phyloP scores from a whole-genome alignment of 2,888 invertebrate species.

The Drosophila maculinotata region DNA sequence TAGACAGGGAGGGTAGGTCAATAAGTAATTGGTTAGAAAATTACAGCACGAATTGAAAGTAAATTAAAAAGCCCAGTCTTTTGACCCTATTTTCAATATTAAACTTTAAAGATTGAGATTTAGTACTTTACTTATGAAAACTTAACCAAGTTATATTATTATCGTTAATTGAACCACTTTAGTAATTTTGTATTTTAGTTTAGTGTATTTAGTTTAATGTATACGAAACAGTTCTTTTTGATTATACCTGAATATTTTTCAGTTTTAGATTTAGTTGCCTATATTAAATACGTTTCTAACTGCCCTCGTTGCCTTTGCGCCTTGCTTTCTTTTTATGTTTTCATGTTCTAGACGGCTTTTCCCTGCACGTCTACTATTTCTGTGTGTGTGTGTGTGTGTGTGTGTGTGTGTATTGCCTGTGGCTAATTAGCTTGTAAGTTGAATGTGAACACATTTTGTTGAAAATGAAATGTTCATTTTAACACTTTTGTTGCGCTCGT shows the following conservation, averaged over 20 bases:
- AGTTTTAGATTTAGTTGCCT: neutral
- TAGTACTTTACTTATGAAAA: too few species aligned
- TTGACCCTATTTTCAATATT: neutral
- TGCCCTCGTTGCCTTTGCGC: conserved; percentile 33
- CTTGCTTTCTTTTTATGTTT: conserved; percentile 60
- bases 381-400: neutral
- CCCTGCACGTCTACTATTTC: conserved; percentile 29
- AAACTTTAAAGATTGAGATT: neutral
- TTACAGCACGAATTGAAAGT: too few species aligned
- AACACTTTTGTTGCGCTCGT: conserved; percentile 70
- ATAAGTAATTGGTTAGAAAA: neutral
- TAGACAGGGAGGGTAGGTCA: conserved; percentile 7
- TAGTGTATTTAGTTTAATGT: too few species aligned
- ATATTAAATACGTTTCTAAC: neutral
- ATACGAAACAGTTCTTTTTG: too few species aligned
- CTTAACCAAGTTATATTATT: too few species aligned
- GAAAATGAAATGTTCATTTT: conserved; percentile 67
- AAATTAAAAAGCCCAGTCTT: too few species aligned
- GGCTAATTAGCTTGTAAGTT: conserved; percentile 80
- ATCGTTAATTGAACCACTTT: too few species aligned
- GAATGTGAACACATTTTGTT: conserved; percentile 70
- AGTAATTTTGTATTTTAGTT: too few species aligned
- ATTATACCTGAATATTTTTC: too few species aligned
- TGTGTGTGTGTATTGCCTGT: conserved; percentile 21
- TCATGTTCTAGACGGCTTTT: conserved; percentile 60